Evolutionary conservation across 1,140 invertebrate genomes (phyloP).

Genomic region (Saccostrea cuccullata): DNA sequence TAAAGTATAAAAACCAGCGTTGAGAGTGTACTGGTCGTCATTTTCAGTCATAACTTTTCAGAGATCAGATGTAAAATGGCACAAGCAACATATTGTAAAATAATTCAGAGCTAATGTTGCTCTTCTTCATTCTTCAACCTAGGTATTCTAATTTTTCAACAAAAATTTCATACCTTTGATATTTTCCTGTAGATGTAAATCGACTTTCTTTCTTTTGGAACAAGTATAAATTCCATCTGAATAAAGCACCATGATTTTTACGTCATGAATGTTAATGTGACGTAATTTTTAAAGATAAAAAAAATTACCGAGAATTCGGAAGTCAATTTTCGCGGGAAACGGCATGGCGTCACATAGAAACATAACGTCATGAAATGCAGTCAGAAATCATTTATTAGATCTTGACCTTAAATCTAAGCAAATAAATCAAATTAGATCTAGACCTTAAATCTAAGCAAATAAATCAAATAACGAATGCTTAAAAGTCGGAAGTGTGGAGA

Average conservation of each 20-base stretch:
- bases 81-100: no score
- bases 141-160: neutral
- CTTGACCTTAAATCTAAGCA: neutral
- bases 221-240: neutral
- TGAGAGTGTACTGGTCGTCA: no score
- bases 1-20: no score
- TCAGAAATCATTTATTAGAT: neutral
- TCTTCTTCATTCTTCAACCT: neutral
- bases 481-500: no score
- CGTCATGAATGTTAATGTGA: neutral
- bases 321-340: neutral
- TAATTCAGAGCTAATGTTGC: no score
- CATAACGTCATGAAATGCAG: neutral
- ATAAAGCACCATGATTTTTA: neutral
- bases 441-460: no score
- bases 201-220: neutral
- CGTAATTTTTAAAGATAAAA: neutral
- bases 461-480: no score
- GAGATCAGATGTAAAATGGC: no score
- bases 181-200: neutral
- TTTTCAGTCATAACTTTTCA: no score
- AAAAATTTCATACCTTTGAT: neutral
- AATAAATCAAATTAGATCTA: no score
- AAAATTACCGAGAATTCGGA: neutral
- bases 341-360: neutral